Conservation (phyloP, 2,113 vertebrate genomes). For the Dicerorhinus sumatrensis region DNA sequence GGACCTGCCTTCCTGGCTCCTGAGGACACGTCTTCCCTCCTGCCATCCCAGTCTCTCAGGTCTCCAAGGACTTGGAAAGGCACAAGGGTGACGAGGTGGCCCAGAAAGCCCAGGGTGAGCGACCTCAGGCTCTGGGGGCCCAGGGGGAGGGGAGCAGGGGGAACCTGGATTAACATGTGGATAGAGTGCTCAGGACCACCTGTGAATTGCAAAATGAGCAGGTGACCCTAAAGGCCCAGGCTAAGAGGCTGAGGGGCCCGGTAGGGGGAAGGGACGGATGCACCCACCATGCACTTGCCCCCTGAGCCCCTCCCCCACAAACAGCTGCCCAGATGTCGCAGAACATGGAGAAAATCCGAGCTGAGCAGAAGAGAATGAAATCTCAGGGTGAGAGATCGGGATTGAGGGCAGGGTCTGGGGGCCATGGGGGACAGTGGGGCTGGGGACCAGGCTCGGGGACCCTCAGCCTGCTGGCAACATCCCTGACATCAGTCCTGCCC, state of each 20-base stretch:
- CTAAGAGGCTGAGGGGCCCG: fast-evolving
- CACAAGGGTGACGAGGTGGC: conserved; percentile 39
- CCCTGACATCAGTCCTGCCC: neutral
- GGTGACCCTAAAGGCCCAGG: no score
- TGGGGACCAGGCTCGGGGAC: fast-evolving
- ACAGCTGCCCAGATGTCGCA: conserved; percentile 45
- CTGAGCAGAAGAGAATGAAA: conserved; percentile 42
- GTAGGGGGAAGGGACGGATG: neutral
- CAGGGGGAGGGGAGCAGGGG: neutral
- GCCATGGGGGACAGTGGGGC: neutral
- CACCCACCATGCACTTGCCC: neutral
- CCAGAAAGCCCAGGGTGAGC: conserved; percentile 66
- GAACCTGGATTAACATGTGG: neutral
- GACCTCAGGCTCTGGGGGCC: neutral
- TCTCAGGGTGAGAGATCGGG: conserved; percentile 15
- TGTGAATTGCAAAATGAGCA: neutral
- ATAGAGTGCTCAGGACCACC: neutral
- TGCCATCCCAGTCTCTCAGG: conserved; percentile 54
- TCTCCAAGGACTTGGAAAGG: conserved; percentile 64
- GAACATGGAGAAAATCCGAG: neutral
- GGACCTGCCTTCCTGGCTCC: neutral
- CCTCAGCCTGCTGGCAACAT: fast-evolving
- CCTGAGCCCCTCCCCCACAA: neutral
- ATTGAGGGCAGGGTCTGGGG: no score
- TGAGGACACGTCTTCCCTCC: neutral